Percentiles rank a stretch among this genome's conserved stretches.
Conservation (phyloP, 2,888 invertebrate genomes). For the Lasioglossum figueresi region DNA sequence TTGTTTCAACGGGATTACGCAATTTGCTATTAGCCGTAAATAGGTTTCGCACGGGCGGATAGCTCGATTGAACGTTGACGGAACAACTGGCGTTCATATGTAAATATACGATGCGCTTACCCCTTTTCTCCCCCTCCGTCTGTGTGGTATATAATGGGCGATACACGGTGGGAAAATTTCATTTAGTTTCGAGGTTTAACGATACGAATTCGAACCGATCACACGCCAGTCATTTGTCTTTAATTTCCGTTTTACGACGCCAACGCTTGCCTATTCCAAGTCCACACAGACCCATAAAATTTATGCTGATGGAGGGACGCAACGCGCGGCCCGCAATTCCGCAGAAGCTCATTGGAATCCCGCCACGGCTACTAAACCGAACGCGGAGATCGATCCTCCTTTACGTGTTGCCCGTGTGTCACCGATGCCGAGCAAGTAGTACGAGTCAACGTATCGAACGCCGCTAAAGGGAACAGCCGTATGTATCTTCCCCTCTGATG, state of each 20-base stretch:
- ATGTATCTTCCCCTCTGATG: neutral
- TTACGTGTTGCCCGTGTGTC: neutral
- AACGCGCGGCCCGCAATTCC: conserved; percentile 16
- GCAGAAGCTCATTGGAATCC: conserved; percentile 21
- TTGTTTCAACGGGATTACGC: neutral
- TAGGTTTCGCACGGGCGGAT: neutral
- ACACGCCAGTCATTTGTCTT: neutral
- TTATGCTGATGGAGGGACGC: neutral
- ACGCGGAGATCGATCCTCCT: conserved; percentile 20
- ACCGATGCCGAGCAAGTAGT: neutral
- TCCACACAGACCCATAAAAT: conserved; percentile 18
- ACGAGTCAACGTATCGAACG: neutral
- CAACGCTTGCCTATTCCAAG: neutral
- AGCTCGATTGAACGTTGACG: neutral
- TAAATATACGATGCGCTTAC: neutral
- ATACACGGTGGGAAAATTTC: neutral
- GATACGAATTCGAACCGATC: conserved; percentile 15
- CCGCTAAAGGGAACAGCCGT: neutral
- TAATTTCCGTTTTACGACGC: conserved; percentile 26
- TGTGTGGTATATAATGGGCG: neutral
- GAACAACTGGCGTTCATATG: neutral
- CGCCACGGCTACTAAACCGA: neutral
- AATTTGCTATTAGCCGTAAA: neutral
- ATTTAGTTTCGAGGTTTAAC: conserved; percentile 6
- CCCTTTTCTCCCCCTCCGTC: no score